Evolutionary conservation across 1,140 invertebrate species (phyloP), one percentile per base, ranked within the genome.

Genomic region (Eumaeus atala): DNA sequence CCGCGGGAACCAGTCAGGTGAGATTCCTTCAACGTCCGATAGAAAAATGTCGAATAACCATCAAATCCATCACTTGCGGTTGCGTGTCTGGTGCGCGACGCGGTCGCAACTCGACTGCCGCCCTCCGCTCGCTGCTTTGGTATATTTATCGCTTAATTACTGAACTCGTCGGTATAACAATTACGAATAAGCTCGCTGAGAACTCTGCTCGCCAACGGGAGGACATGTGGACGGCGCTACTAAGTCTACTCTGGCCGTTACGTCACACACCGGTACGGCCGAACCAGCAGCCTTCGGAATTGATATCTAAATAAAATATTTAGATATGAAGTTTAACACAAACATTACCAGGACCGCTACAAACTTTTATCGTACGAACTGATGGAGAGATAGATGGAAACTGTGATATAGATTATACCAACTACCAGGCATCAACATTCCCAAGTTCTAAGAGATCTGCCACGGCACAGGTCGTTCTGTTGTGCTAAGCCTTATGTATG

Each of bases 101-200:
- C 83, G 77, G 76, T 61, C 72, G 73, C 69, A 74, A 73, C 75
- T 81, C 78, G 80, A 83, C 79, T 81, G 79, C 83, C 74, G 74
- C 76, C 72, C 76, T 77, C 77, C 75, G 67, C 77, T 74, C 69
- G 71, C 70, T 67, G 68, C 72, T 72, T 74, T 82, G 74, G 74
- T 83, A 77, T 80, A 84, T 84, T 86, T 86, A 86, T 86, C 80
- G 74, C 80, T 84, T 84, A 84, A 84, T 86, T 86, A 84, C 78
- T 81, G 76, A 80, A 78, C 77, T 81, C 74, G 83, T 84, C 79
- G 75, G 77, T 74, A 74, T 77, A 83, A 78, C 76, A 83, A 86
- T 86, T 83, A 83, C 76, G 70, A 77, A 60, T 71, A 69, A 74
- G 77, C 64, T 78, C 64, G 70, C 62, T 65, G 61, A 72, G 69